Base-by-base conservation (phyloP, 1,140 invertebrate species). In the Antheraea mylitta region DNA sequence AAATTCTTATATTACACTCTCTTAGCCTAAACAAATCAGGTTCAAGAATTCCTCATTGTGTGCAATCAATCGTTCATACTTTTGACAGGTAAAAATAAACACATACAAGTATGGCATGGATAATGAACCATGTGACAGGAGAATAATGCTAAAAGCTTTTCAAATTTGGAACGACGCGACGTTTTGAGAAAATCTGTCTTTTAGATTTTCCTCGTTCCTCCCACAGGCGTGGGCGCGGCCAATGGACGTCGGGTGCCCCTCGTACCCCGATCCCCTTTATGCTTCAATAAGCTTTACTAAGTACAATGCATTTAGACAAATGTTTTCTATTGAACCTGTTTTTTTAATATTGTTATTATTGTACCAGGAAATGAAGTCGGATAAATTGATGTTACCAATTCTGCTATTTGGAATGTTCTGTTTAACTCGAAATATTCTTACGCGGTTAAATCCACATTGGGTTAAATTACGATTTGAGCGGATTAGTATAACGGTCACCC, bases 91-190 rank as follows among this genome's bases (percentile, higher is more conserved):
- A 60, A 67, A 79, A 77, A 82, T 77, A 74, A 76, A 63, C 70
- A 70, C 62, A 70, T 71, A 65, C 45, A 72, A 68, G 69, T 67
- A 75, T 69, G 73, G 68, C 74, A 72, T 60, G 71, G 75, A 79
- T 79, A 81, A 84, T 80, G 74, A 77, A 73, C n/a, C 72, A 67
- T 77, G 76, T 81, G 85, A 87, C 85, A 82, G 77, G 58, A 69
- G 72, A 70, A 77, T 83, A 78, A 83, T 74, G 81, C 79, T 89
- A 89, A 91, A 89, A 91, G 89, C 83, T 91, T 90, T 87, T 85
- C 75, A 77, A 80, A 83, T 81, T 77, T 74, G 65, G 69, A 76
- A 72, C 66, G 71, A 75, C 69, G 65, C 66, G 71, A 75, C 69
- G 65, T 64, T 66, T 61, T 60, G 76, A 75, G 79, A 82, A 86